Evolutionary conservation across 1,140 invertebrate genomes (phyloP).

Genomic region (Drusus annulatus): DNA sequence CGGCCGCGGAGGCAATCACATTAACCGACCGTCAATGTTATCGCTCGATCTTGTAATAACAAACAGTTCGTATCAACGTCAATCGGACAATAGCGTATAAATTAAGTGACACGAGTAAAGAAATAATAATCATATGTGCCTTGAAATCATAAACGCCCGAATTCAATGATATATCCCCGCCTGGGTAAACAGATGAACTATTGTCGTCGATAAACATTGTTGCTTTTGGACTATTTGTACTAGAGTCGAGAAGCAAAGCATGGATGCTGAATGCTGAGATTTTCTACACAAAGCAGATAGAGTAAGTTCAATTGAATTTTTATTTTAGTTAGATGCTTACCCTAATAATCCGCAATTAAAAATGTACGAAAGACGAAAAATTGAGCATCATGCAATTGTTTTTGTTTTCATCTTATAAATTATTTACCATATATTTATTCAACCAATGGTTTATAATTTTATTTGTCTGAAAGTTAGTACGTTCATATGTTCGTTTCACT

Average conservation of each 20-base stretch:
- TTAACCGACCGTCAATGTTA: constrained; percentile 38
- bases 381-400: too few species aligned
- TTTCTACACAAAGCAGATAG: neutral
- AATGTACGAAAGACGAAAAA: too few species aligned
- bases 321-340: too few species aligned
- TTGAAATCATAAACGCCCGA: constrained; percentile 11
- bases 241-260: neutral
- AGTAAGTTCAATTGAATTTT: too few species aligned
- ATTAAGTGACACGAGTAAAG: constrained; percentile 36
- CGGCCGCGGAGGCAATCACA: constrained; percentile 23
- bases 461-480: too few species aligned
- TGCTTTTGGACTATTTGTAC: too few species aligned
- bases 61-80: constrained; percentile 27
- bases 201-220: neutral
- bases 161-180: constrained; percentile 6
- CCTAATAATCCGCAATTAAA: too few species aligned
- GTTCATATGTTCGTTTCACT: too few species aligned
- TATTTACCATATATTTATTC: too few species aligned
- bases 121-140: constrained; percentile 28
- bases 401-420: too few species aligned
- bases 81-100: constrained; percentile 18
- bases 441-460: too few species aligned
- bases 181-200: neutral
- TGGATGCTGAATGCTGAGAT: neutral
- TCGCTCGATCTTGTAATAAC: constrained; percentile 32